Conservation (phyloP, 1,140 invertebrate species). For the Bombus superbus region DNA sequence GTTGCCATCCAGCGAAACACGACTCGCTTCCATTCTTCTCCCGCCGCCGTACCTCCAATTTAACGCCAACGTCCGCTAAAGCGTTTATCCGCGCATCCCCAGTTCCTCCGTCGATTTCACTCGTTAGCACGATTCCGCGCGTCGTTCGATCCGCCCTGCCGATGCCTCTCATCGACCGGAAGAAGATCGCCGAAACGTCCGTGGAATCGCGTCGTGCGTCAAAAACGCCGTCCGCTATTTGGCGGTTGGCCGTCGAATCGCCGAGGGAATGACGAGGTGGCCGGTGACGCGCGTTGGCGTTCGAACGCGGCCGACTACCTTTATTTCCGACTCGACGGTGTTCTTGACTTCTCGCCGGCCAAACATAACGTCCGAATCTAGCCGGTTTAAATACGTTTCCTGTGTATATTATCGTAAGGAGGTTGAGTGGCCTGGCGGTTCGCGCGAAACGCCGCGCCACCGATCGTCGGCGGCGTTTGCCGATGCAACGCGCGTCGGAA, state of each 20-base stretch:
- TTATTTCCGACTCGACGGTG: conserved; percentile 21
- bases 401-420: conserved; percentile 67
- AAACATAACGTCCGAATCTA: conserved; percentile 43
- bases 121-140: neutral
- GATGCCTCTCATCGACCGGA: too few species aligned
- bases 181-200: too few species aligned
- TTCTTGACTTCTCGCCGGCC: conserved; percentile 20
- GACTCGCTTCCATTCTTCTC: neutral
- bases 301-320: conserved; percentile 36
- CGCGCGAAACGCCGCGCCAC: too few species aligned
- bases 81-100: neutral
- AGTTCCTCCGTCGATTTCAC: neutral
- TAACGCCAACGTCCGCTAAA: conserved; percentile 33
- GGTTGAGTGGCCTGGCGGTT: conserved; percentile 65
- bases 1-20: conserved; percentile 27
- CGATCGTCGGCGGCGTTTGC: too few species aligned
- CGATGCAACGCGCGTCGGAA: neutral
- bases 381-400: conserved; percentile 68
- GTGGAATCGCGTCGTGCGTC: too few species aligned
- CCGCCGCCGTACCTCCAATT: neutral
- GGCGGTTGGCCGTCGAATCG: too few species aligned
- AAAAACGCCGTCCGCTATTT: too few species aligned
- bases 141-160: neutral
- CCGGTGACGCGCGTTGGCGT: too few species aligned
- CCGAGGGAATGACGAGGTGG: too few species aligned